Evolutionary conservation across 2,797 vertebrate genomes (phyloP).

Genomic region (Anas bahamensis): DNA sequence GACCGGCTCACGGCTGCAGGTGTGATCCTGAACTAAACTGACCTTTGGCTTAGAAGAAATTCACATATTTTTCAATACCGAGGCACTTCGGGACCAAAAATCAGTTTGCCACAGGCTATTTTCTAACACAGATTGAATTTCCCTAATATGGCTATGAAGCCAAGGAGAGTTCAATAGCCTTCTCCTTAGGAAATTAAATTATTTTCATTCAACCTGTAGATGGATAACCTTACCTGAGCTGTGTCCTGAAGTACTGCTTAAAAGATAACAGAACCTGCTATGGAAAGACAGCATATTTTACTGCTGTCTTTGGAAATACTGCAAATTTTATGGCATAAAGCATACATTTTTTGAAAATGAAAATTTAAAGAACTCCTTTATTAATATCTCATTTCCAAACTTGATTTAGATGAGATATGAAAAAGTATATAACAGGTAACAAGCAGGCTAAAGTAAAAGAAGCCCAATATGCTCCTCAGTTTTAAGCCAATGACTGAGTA

Average conservation of each 20-base stretch:
- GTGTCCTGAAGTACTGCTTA: constrained; percentile 10
- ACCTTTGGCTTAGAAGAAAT: constrained; percentile 39
- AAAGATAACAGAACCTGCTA: background rate
- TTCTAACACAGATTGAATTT: constrained; percentile 55
- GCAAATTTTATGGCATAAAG: background rate
- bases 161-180: constrained; percentile 45
- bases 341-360: background rate
- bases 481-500: background rate
- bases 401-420: background rate
- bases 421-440: background rate
- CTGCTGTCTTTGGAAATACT: background rate
- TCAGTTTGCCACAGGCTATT: constrained; percentile 38
- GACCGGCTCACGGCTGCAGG: background rate
- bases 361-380: background rate
- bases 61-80: constrained; percentile 29
- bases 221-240: constrained; percentile 30
- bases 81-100: constrained; percentile 19
- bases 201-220: constrained; percentile 34
- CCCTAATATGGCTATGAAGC: constrained; percentile 44
- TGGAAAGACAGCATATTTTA: background rate
- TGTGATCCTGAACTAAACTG: constrained; percentile 15
- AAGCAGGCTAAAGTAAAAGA: background rate
- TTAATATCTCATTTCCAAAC: background rate
- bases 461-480: background rate
- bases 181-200: constrained; percentile 29